These are phyloP conservation scores for Callipepla squamata DNA, from an alignment of 2,113 vertebrate genomes.

Conservation along the genomic window DNA sequence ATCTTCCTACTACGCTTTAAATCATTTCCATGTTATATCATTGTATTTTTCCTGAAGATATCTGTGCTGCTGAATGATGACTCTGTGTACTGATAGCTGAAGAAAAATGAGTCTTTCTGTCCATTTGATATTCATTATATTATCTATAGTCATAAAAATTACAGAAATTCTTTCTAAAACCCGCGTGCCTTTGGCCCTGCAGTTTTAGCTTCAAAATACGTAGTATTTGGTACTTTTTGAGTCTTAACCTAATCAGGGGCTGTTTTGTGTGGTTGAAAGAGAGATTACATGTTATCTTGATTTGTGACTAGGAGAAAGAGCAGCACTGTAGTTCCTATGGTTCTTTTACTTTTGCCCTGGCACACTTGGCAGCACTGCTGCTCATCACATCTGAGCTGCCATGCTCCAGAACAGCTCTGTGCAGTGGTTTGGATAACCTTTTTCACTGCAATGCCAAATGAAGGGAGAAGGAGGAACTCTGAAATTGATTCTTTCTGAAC, in stretches of 20 bases:
- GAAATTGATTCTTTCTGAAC: background rate
- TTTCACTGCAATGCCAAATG: background rate
- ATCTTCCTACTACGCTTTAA: too few species aligned
- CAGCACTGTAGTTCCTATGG: background rate
- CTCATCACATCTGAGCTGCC: background rate
- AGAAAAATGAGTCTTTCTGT: background rate
- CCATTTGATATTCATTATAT: background rate
- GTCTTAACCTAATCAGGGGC: background rate
- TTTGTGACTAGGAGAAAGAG: background rate
- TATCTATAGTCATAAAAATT: background rate
- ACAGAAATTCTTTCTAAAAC: background rate
- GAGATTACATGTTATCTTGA: background rate
- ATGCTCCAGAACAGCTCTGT: background rate
- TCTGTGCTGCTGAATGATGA: background rate
- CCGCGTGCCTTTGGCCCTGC: accelerated
- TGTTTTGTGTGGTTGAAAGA: background rate
- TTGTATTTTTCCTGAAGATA: background rate
- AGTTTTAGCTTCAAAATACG: background rate
- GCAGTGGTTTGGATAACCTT: background rate
- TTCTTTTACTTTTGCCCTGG: background rate
- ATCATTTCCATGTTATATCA: background rate
- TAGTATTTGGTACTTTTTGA: background rate
- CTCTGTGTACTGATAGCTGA: background rate
- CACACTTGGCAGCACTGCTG: background rate
- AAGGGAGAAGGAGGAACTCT: background rate